Evolutionary conservation across 53 echinoderm and acorn worm genomes (phyloP), one percentile per base, ranked within the genome.

Genomic region (Holothuria leucospilota): DNA sequence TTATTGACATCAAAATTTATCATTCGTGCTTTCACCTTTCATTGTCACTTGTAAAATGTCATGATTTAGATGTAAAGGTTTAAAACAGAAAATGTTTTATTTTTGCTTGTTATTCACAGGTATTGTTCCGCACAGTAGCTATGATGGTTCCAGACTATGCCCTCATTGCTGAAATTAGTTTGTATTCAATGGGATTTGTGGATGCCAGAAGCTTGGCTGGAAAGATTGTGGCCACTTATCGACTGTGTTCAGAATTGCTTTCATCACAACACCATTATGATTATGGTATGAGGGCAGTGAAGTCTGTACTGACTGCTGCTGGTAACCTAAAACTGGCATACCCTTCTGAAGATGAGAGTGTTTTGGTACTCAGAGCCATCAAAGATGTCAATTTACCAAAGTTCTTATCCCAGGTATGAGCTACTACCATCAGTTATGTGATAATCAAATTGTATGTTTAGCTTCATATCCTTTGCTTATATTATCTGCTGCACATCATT

Each of bases 71-170:
- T 49, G 49, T 49, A 11, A 49, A 49, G 49, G 2, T 49, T 49
- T 49, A 13, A 11, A 13, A 11, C 10, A 49, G 3, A 42, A 42
- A 9, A 6, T 6, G 9, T 11, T 11, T 49, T 49, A 2, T 24
- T 20, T 71, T 39, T 16, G 29, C 12, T 71, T 29, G 9, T 63
- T 25, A 18, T 69, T 38, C 14, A 56, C 23, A 98, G 98, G 98
- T 98, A 59, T 85, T 98, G 77, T 98, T 98, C 92, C 88, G 98
- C 21, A 98, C 98, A 49, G 98, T 98, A 51, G 98, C 98, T 68
- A 98, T 98, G 98, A 98, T 98, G 98, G 98, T 98, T 11, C 98
- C 98, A 0, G 98, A 98, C 86, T 98, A 98, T 24, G 98, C 86
- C 82, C 93, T 98, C 38, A 98, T 98, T 38, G 98, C 90, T n/a